These are phyloP conservation scores for Drosophila rufa DNA, from an alignment of 1,140 invertebrate genomes.

Conservation along the genomic window DNA sequence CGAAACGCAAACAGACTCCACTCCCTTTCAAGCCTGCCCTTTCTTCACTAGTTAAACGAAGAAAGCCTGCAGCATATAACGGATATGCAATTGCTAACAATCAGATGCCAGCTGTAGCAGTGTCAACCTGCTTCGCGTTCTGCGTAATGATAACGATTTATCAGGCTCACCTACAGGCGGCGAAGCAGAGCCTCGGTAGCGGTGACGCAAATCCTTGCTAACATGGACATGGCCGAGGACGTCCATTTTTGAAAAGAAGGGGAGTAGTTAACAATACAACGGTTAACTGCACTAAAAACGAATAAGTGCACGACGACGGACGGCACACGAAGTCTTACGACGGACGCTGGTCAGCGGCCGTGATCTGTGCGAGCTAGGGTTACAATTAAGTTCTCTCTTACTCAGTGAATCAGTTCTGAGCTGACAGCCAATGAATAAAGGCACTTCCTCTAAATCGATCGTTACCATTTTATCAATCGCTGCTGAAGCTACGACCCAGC, in stretches of 20 bases:
- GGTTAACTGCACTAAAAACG: no score
- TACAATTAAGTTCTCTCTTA: neutral
- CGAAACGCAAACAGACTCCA: slow-evolving; percentile 4
- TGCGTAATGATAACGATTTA: neutral
- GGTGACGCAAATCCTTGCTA: neutral
- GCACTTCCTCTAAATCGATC: neutral
- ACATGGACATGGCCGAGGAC: slow-evolving; percentile 2
- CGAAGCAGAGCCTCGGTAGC: slow-evolving; percentile 2
- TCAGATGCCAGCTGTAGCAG: slow-evolving; percentile 2
- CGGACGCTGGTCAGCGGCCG: slow-evolving; percentile 1
- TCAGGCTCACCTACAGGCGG: neutral
- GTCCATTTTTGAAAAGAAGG: slow-evolving; percentile 9
- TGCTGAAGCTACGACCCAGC: neutral
- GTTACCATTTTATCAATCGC: neutral
- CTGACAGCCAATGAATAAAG: neutral
- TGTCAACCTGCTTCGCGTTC: neutral
- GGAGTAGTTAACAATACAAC: no score
- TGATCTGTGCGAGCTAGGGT: slow-evolving; percentile 6
- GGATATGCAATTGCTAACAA: slow-evolving; percentile 5
- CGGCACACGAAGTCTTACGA: slow-evolving; percentile 1
- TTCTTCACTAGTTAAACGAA: slow-evolving; percentile 1
- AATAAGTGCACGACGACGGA: neutral
- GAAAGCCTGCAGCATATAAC: slow-evolving; percentile 5
- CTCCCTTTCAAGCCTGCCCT: neutral
- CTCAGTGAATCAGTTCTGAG: neutral